Evolutionary conservation across 2,888 invertebrate genomes (phyloP).

Genomic region (Trachelus stipa): DNA sequence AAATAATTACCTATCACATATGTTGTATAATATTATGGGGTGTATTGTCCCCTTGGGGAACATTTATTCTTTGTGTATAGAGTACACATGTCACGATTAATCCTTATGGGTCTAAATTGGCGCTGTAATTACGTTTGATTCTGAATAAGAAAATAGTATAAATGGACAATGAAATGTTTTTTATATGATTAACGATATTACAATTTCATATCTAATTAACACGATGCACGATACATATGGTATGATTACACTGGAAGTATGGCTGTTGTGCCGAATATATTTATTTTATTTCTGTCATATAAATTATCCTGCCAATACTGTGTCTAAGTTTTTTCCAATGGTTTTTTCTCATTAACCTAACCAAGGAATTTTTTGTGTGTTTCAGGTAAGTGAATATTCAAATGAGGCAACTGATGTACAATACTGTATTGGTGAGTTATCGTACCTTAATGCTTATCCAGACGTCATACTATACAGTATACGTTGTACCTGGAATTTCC

Average conservation of each 20-base stretch:
- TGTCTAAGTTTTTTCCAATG: not conserved
- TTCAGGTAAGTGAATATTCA: not conserved
- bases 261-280: not conserved
- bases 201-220: not conserved
- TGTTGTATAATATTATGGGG: not conserved
- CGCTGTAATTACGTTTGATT: not conserved
- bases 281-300: not conserved
- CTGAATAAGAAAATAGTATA: not conserved
- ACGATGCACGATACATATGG: not conserved
- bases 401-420: not conserved
- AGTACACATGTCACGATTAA: not conserved
- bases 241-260: not conserved
- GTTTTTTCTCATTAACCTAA: not conserved
- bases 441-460: not conserved
- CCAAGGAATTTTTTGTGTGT: not conserved
- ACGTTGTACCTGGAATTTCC: not conserved
- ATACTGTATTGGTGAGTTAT: not conserved
- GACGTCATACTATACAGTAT: not conserved
- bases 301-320: not conserved
- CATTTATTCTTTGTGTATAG: not conserved
- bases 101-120: not conserved
- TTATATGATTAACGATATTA: not conserved
- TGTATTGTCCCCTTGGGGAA: not conserved
- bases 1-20: not conserved
- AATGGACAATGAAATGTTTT: not conserved